Evolutionary conservation across 2,113 vertebrate genomes (phyloP).

Genomic region (Eurystomus gularis): DNA sequence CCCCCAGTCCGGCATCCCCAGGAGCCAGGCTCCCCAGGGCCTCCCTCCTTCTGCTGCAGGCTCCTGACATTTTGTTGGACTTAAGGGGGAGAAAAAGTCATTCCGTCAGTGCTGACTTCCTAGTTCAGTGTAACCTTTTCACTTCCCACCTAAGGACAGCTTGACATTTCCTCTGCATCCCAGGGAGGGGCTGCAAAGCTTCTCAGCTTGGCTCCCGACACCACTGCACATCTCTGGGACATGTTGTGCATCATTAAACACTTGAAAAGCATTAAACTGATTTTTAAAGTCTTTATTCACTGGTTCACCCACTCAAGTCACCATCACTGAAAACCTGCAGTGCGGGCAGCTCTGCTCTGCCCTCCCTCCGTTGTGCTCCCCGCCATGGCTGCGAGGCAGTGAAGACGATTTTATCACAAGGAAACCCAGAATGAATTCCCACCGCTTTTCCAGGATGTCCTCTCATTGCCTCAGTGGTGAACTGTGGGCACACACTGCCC

Average conservation of each 20-base stretch:
- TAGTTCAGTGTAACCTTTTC: not conserved
- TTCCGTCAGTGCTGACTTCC: not conserved
- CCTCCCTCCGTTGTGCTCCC: not conserved
- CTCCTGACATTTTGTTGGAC: not conserved
- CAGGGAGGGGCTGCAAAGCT: not conserved
- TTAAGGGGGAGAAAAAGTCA: not conserved
- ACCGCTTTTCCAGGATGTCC: not conserved
- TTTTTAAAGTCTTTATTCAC: not conserved
- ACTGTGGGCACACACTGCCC: not conserved
- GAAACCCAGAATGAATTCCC: not conserved
- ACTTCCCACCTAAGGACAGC: constrained; percentile 16
- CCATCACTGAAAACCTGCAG: not conserved
- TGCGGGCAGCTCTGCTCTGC: not conserved
- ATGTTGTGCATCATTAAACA: not conserved
- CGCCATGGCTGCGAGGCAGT: fast-evolving
- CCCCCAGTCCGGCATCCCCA: fast-evolving
- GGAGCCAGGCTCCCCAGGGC: not conserved
- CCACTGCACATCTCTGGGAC: not conserved
- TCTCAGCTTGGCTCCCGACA: not conserved
- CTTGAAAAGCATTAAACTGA: not conserved
- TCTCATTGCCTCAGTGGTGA: not conserved
- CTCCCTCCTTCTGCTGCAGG: not conserved
- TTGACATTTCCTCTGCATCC: not conserved
- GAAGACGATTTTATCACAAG: fast-evolving
- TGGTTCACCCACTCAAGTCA: fast-evolving